Evolutionary conservation across 2,113 vertebrate genomes (phyloP).

Genomic region (Callocephalon fimbriatum): DNA sequence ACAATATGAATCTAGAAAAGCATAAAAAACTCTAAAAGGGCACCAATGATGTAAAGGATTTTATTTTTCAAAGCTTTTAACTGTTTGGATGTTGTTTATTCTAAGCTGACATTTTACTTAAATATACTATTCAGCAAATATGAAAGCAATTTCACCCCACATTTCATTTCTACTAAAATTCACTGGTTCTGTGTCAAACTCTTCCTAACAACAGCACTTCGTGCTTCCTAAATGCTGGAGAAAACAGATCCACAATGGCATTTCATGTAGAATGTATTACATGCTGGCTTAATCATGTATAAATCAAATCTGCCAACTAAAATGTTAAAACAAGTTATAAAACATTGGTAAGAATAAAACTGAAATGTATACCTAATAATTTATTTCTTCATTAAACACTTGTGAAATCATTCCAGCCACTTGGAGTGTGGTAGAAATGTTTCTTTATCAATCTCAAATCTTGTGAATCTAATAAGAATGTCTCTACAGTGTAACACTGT

Average conservation of each 20-base stretch:
- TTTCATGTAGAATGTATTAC: background rate
- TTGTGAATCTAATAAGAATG: background rate
- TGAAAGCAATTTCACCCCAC: background rate
- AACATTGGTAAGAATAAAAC: background rate
- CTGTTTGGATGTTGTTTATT: background rate
- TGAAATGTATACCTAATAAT: background rate
- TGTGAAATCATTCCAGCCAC: background rate
- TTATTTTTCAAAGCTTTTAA: background rate
- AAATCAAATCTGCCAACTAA: background rate
- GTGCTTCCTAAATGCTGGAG: background rate
- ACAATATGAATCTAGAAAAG: background rate
- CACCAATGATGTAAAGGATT: background rate
- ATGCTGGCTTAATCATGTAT: background rate
- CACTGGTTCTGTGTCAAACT: background rate
- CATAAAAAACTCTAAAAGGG: background rate
- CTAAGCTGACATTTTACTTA: background rate
- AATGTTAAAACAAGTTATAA: background rate
- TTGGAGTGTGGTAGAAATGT: background rate
- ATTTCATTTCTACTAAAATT: conserved; percentile 14
- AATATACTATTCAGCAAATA: background rate
- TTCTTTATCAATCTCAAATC: background rate
- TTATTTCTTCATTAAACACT: background rate
- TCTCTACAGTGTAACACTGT: background rate
- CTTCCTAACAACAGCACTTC: background rate
- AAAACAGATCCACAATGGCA: background rate